A percentile compares a stretch with the other conserved stretches of the same genome.
Evolutionary conservation across 2,797 vertebrate species (phyloP).

Genomic region (Potorous gilbertii): DNA sequence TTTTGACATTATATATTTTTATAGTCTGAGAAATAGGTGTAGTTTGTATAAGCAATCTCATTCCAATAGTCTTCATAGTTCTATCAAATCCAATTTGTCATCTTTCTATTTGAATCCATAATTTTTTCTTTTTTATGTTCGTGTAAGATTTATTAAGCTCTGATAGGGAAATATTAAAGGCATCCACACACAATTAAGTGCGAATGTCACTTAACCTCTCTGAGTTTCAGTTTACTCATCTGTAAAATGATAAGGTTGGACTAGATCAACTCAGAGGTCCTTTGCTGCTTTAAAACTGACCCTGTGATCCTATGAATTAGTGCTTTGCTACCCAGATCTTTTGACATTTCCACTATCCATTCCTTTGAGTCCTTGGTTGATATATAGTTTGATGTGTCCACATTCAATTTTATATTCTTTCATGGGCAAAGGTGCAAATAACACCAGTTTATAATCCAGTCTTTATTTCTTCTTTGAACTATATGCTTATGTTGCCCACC

Average conservation of each 20-base stretch:
- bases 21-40: too few species aligned
- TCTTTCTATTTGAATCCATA: too few species aligned
- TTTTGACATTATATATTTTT: too few species aligned
- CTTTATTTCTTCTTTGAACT: background rate
- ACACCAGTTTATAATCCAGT: background rate
- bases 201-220: background rate
- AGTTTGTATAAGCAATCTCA: too few species aligned
- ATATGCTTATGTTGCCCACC: background rate
- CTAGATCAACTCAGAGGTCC: background rate
- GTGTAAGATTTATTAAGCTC: background rate
- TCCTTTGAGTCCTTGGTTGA: background rate
- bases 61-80: too few species aligned
- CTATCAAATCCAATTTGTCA: too few species aligned
- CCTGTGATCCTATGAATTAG: background rate
- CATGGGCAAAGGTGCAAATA: background rate
- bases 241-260: background rate
- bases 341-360: background rate
- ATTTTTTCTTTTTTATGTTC: background rate
- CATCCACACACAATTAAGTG: too few species aligned
- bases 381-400: background rate
- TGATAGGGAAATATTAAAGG: background rate
- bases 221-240: background rate
- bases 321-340: background rate
- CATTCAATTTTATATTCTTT: background rate
- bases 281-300: background rate